phyloP scores from a whole-genome alignment of 2,797 vertebrate genomes.

The Rallus crepitans region DNA sequence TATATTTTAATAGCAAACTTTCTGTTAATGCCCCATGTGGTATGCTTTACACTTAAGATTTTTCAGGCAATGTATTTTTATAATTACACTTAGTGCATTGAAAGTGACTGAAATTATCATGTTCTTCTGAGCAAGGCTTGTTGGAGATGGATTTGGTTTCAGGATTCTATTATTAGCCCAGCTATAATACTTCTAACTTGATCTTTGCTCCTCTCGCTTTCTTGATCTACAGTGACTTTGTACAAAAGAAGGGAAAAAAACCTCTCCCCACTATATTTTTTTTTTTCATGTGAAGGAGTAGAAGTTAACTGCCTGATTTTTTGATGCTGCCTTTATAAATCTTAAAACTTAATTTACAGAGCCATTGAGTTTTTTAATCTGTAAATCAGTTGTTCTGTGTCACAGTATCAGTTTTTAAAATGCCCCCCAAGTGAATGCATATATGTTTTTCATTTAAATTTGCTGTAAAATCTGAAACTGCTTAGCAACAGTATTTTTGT shows the following conservation, averaged over 20 bases:
- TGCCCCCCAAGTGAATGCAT: fast-evolving
- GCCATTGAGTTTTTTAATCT: not conserved
- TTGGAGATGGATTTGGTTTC: not conserved
- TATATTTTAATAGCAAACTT: not conserved
- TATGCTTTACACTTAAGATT: not conserved
- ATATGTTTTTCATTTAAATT: not conserved
- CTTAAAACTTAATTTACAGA: not conserved
- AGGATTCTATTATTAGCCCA: constrained; percentile 16
- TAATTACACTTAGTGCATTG: not conserved
- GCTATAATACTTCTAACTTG: not conserved
- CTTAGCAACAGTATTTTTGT: not conserved
- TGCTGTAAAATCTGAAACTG: not conserved
- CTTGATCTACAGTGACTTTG: not conserved
- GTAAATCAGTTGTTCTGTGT: not conserved
- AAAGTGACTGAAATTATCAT: not conserved
- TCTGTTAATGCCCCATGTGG: not conserved
- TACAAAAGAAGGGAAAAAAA: not conserved
- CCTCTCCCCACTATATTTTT: fast-evolving
- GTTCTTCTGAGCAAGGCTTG: not conserved
- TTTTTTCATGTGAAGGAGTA: not conserved
- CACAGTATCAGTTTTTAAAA: not conserved
- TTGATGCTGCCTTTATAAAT: not conserved
- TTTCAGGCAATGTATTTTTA: not conserved
- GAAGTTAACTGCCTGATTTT: not conserved
- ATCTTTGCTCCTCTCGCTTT: not conserved